A percentile compares a stretch with the other conserved stretches of the same genome.
These are phyloP conservation scores for Spheniscus mendiculus DNA, from an alignment of 2,113 vertebrate species.

Conservation along the genomic window DNA sequence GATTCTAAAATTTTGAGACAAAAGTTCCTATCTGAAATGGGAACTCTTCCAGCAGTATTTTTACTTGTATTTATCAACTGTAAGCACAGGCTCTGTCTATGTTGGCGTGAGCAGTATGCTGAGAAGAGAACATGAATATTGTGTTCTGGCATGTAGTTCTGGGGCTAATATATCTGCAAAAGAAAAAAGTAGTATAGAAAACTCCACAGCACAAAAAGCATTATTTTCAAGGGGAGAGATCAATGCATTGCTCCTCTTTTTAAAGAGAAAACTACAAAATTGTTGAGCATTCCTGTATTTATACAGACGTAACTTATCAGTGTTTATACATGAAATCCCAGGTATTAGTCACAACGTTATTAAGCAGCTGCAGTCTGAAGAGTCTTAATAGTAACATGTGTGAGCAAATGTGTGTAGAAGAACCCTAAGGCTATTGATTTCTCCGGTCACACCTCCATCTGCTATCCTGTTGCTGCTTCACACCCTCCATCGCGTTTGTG, in stretches of 20 bases:
- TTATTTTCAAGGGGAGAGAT: not conserved
- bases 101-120: not conserved
- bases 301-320: not conserved
- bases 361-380: not conserved
- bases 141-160: not conserved
- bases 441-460: not conserved
- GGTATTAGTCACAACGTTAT: not conserved
- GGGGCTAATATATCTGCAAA: not conserved
- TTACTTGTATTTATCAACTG: not conserved
- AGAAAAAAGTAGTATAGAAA: not conserved
- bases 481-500: not conserved
- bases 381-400: not conserved
- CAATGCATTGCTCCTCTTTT: not conserved
- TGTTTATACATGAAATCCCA: not conserved
- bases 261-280: not conserved
- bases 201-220: rapidly evolving
- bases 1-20: not conserved
- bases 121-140: not conserved
- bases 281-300: not conserved
- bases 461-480: not conserved
- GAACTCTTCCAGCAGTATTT: not conserved
- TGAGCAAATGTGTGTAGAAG: not conserved
- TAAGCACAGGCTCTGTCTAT: not conserved
- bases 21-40: not conserved
- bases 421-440: not conserved